Conservation (phyloP, 2,113 vertebrate species). For the Cathartes aura region DNA sequence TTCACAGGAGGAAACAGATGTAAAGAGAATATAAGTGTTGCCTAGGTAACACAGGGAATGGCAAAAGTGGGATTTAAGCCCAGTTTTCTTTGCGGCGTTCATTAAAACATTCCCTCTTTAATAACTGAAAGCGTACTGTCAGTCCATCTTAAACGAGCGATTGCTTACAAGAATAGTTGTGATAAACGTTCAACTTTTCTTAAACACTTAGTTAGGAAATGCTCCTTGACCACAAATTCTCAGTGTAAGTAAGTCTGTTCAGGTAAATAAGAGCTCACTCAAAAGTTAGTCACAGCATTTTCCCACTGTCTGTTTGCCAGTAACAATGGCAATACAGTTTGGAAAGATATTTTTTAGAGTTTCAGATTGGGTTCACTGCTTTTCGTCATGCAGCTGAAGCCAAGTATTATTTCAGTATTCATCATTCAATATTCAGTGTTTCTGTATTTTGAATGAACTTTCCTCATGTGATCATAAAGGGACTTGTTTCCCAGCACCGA, state of each 20-base stretch:
- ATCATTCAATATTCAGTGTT: constrained; percentile 41
- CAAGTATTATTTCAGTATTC: constrained; percentile 37
- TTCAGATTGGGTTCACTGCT: constrained; percentile 28
- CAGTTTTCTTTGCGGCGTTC: background rate
- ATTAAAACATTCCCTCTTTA: background rate
- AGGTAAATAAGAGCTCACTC: background rate
- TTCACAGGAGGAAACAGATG: background rate
- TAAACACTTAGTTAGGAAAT: background rate
- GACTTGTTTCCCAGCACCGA: constrained; percentile 2
- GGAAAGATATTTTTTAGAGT: background rate
- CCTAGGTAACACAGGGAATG: constrained; percentile 6
- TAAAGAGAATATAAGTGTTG: constrained; percentile 5
- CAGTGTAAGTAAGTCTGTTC: background rate
- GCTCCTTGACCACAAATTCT: background rate
- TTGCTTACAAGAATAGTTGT: background rate
- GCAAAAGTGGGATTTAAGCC: constrained; percentile 27
- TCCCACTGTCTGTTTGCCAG: background rate
- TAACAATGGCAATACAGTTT: constrained; percentile 17
- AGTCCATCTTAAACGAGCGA: background rate
- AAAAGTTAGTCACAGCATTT: background rate
- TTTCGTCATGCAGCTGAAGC: constrained; percentile 1
- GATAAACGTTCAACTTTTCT: background rate
- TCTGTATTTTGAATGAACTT: constrained; percentile 40
- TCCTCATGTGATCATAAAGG: constrained; percentile 46
- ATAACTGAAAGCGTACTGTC: background rate